Evolutionary conservation across 1,140 invertebrate species (phyloP).

Genomic region (Diorhabda elongata): DNA sequence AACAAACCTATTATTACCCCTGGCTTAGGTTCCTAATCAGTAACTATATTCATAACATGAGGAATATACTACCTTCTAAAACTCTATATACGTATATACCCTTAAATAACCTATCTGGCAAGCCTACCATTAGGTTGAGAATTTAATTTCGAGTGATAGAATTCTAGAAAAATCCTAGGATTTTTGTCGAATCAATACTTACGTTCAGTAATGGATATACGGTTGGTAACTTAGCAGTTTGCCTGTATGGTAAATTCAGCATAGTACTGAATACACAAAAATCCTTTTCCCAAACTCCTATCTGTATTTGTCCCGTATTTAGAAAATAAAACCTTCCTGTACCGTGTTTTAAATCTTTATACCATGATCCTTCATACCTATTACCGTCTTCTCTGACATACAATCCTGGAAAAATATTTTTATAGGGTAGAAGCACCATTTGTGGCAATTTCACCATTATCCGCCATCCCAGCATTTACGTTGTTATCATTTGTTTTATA

Average conservation of each 20-base stretch:
- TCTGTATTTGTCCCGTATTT: conserved; percentile 56
- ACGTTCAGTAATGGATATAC: conserved; percentile 54
- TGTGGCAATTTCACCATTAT: no score
- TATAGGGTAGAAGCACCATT: no score
- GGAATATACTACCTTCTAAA: background rate
- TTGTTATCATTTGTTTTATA: no score
- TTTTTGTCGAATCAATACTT: conserved; percentile 27
- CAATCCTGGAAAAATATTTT: conserved; percentile 24
- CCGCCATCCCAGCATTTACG: no score
- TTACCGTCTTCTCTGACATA: conserved; percentile 51
- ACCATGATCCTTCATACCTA: conserved; percentile 59
- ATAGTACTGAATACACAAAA: conserved; percentile 52
- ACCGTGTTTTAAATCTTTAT: conserved; percentile 54
- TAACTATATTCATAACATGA: background rate
- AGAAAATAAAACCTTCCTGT: conserved; percentile 58
- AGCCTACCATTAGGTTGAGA: background rate
- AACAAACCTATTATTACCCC: background rate
- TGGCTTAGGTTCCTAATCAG: background rate
- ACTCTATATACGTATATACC: background rate
- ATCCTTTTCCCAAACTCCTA: conserved; percentile 54
- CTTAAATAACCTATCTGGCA: no score
- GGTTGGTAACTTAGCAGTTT: conserved; percentile 52
- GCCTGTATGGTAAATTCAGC: conserved; percentile 53
- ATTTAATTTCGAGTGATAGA: background rate
- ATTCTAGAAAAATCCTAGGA: background rate